Evolutionary conservation across 2,797 vertebrate genomes (phyloP), one percentile per base, ranked within the genome.

Genomic region (Sebastiscus tertius): DNA sequence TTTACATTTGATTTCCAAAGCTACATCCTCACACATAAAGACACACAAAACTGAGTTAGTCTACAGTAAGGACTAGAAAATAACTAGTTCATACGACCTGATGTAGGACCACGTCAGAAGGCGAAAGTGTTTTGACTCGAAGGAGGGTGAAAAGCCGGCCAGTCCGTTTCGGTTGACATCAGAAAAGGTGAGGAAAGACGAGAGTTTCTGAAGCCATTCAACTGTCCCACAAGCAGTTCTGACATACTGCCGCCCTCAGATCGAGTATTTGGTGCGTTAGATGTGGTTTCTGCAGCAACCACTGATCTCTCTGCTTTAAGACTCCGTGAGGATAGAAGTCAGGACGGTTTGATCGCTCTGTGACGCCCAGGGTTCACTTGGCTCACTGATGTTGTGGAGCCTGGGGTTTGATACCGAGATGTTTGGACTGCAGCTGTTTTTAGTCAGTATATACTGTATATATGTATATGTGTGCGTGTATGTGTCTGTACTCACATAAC

Each of bases 281-380:
- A 88, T 85, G 77, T 82, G 59, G 26, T 76, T 59, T 61, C 54
- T 79, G 77, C 63, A 36, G 63, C 20, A 26, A 58, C 33, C 16
- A 24, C 67, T 90, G 78, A 87, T 86, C 81, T 73, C 60, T 77
- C 68, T 72, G 81, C 85, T 80, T 46, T 80, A 52, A 75, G 67
- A 82, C 83, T 86, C 64, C 18, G 16, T 72, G 62, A 79, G 65
- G 67, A 65, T 72, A n/a, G 69, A 87, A 33, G 33, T 61, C 18
- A 39, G 12, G 73, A 61, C 10, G 64, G 59, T 88, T 80, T 90
- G 84, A 91, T 82, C 76, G 2, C 77, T 71, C 42, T 61, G 33
- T 82, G 88, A 81, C 29, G 60, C 46, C 66, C 56, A 2, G 14
- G 46, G 73, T 80, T 81, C 72, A 71, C 65, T 62, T 76, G 8